Conservation (phyloP, 2,888 invertebrate genomes). For the Muschampia staudingeri region DNA sequence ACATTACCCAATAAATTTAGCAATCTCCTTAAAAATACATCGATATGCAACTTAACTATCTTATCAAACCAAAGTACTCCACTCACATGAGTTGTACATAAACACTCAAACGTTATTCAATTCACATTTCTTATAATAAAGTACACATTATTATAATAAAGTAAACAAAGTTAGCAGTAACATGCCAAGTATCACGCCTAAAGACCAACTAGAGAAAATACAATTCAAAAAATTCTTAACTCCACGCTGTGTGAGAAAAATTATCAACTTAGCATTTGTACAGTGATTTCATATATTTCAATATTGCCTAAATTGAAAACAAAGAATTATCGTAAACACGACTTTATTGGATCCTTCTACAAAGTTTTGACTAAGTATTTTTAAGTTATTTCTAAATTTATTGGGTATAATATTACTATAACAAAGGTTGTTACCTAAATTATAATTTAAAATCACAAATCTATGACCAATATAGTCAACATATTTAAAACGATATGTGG, state of each 20-base stretch:
- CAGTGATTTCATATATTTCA: slow-evolving; percentile 90
- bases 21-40: slow-evolving; percentile 84
- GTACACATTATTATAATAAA: slow-evolving; percentile 9
- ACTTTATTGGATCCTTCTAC: slow-evolving; percentile 76
- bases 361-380: slow-evolving; percentile 74
- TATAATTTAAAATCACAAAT: slow-evolving; percentile 42
- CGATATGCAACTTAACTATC: slow-evolving; percentile 54
- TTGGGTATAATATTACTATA: slow-evolving; percentile 84
- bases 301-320: slow-evolving; percentile 87
- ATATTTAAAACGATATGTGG: slow-evolving; percentile 38
- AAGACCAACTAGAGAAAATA: slow-evolving; percentile 88
- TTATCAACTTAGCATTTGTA: slow-evolving; percentile 56
- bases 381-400: slow-evolving; percentile 89
- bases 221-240: slow-evolving; percentile 60
- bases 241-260: slow-evolving; percentile 87
- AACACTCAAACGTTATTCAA: slow-evolving; percentile 12
- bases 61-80: slow-evolving; percentile 34
- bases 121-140: slow-evolving; percentile 48
- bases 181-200: slow-evolving; percentile 83
- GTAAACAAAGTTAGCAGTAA: slow-evolving; percentile 45
- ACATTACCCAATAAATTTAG: slow-evolving; percentile 91
- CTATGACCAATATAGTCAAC: slow-evolving; percentile 31
- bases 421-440: slow-evolving; percentile 28
- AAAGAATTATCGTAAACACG: slow-evolving; percentile 74
- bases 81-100: slow-evolving; percentile 3